Percentiles rank a stretch among this genome's conserved stretches.
Conservation (phyloP, 2,113 vertebrate species). For the Speoplatyrhinus poulsoni region DNA sequence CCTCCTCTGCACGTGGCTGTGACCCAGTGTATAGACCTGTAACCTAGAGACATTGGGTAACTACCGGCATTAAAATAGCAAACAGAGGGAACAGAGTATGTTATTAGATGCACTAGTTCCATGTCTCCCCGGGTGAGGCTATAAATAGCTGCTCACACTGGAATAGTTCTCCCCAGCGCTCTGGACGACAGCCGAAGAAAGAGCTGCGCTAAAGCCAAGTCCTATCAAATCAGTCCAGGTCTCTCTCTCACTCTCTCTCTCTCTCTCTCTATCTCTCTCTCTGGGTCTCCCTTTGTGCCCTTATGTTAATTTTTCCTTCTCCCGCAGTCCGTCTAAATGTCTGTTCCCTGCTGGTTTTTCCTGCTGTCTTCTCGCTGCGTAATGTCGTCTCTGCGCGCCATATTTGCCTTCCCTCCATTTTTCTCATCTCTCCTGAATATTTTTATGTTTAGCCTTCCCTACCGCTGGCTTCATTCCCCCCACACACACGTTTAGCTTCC, state of each 20-base stretch:
- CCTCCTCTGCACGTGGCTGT: conserved; percentile 23
- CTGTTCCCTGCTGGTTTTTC: conserved; percentile 13
- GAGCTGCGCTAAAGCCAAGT: conserved; percentile 79
- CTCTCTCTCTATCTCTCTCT: conserved; percentile 15
- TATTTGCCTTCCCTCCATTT: conserved; percentile 2
- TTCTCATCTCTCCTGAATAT: conserved; percentile 13
- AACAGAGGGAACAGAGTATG: conserved; percentile 52
- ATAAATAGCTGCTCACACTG: conserved; percentile 73
- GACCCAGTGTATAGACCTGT: conserved; percentile 48
- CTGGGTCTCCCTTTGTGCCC: conserved; percentile 6
- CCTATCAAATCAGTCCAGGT: conserved; percentile 65
- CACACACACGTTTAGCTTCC: too few relatives aligned
- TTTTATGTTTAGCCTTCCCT: conserved; percentile 3
- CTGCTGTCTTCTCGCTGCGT: conserved; percentile 14
- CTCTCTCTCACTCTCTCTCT: conserved; percentile 33
- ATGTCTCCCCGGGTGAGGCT: conserved; percentile 65
- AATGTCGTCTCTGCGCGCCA: conserved; percentile 6
- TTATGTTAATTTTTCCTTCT: conserved; percentile 20
- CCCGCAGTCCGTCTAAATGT: conserved; percentile 5
- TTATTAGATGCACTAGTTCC: conserved; percentile 66
- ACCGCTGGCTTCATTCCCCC: neutral
- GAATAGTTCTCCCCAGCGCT: conserved; percentile 77
- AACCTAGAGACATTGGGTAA: conserved; percentile 65
- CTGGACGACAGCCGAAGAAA: conserved; percentile 69
- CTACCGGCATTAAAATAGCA: conserved; percentile 70